These are phyloP conservation scores for Lepidocyrtinus sp. DNA, from an alignment of 2,888 invertebrate species.

Conservation along the genomic window DNA sequence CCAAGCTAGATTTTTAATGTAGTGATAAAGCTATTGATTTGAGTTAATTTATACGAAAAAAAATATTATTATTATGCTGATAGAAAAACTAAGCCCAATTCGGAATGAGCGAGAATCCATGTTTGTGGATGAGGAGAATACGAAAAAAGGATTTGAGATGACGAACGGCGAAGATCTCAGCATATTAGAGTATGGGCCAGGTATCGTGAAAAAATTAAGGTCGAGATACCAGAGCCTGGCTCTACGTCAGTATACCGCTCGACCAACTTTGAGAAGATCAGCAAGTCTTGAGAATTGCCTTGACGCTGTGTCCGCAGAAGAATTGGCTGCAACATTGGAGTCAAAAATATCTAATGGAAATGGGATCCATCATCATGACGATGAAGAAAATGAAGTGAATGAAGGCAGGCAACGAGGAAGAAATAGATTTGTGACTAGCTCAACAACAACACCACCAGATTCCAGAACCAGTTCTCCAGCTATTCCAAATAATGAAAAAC, in stretches of 20 bases:
- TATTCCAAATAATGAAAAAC: constrained; percentile 34
- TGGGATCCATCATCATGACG: not conserved
- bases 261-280: constrained; percentile 84
- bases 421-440: constrained; percentile 22
- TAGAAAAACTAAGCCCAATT: constrained; percentile 68
- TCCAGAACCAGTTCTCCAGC: constrained; percentile 58
- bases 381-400: constrained; percentile 20
- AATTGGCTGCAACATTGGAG: constrained; percentile 45
- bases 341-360: constrained; percentile 33
- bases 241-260: constrained; percentile 78
- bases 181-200: constrained; percentile 82
- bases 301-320: constrained; percentile 76
- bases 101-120: constrained; percentile 56
- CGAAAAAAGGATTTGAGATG: constrained; percentile 29
- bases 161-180: constrained; percentile 65
- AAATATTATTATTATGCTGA: constrained; percentile 64
- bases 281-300: constrained; percentile 88
- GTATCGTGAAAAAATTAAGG: constrained; percentile 89
- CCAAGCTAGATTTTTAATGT: no score
- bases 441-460: no score
- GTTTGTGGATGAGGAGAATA: constrained; percentile 56
- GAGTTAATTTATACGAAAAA: not conserved
- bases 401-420: constrained; percentile 16
- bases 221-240: constrained; percentile 90
- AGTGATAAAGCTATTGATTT: no score